Percentiles rank a stretch among this genome's conserved stretches.
Evolutionary conservation across 2,797 vertebrate species (phyloP).

Genomic region (Morus bassanus): DNA sequence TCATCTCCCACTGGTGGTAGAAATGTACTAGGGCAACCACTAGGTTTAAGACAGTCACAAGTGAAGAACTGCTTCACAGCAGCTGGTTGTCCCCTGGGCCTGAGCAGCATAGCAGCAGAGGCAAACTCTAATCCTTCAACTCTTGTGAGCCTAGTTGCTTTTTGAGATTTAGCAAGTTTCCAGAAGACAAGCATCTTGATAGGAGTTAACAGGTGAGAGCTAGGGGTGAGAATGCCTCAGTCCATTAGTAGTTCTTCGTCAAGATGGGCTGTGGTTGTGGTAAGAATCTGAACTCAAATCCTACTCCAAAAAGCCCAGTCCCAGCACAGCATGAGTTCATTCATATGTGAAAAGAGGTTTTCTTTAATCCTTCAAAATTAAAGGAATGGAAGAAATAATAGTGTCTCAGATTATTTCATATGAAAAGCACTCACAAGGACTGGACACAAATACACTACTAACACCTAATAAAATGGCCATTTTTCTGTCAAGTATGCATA

Average conservation of each 20-base stretch:
- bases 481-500: not conserved
- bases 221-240: not conserved
- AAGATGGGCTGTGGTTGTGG: not conserved
- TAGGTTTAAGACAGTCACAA: not conserved
- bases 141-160: not conserved
- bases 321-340: not conserved
- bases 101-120: not conserved
- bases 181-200: not conserved
- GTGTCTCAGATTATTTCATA: not conserved
- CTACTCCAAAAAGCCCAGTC: not conserved
- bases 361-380: not conserved
- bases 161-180: not conserved
- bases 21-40: not conserved
- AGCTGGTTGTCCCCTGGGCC: not conserved
- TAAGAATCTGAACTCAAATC: not conserved
- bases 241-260: not conserved
- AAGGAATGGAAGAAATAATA: not conserved
- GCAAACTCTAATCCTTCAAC: not conserved
- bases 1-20: not conserved
- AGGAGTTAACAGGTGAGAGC: not conserved
- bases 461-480: not conserved
- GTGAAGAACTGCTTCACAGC: not conserved
- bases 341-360: not conserved
- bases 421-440: not conserved
- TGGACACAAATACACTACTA: not conserved